Evolutionary conservation across 1,140 invertebrate species (phyloP).

Genomic region (Lycorma delicatula): DNA sequence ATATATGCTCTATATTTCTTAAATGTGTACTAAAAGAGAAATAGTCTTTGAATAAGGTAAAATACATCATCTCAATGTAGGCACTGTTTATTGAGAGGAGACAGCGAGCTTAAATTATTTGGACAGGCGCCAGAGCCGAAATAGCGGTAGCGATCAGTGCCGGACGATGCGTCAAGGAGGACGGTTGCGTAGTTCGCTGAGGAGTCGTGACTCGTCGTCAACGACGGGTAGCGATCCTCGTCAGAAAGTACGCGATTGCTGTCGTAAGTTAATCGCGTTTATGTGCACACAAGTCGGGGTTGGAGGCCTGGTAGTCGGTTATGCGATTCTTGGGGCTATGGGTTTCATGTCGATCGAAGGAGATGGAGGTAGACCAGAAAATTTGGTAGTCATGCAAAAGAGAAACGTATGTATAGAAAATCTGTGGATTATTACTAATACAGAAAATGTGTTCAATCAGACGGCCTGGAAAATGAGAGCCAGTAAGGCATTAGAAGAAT

Average conservation of each 20-base stretch:
- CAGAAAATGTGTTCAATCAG: constrained; percentile 66
- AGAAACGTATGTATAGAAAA: constrained; percentile 47
- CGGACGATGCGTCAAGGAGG: not conserved
- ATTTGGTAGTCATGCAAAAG: constrained; percentile 40
- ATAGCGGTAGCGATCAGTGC: not conserved
- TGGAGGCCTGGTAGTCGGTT: constrained; percentile 86
- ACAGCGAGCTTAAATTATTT: too few species aligned
- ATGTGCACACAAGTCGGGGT: constrained; percentile 94
- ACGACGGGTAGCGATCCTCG: constrained; percentile 56
- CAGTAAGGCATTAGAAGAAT: constrained; percentile 54
- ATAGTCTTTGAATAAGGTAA: too few species aligned
- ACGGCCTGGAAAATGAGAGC: constrained; percentile 58
- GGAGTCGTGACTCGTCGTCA: constrained; percentile 58
- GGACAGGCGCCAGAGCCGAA: not conserved
- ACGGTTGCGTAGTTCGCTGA: constrained; percentile 41
- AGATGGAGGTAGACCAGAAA: constrained; percentile 49
- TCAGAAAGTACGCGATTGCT: constrained; percentile 69
- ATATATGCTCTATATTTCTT: too few species aligned
- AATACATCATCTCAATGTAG: too few species aligned
- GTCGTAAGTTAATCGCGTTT: constrained; percentile 74
- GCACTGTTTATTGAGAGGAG: too few species aligned
- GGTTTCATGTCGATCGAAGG: constrained; percentile 80
- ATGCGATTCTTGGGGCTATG: constrained; percentile 89
- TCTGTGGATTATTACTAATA: constrained; percentile 64
- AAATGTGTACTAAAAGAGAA: too few species aligned